Base-by-base conservation (phyloP, 2,797 vertebrate genomes). In the Characodon lateralis region DNA sequence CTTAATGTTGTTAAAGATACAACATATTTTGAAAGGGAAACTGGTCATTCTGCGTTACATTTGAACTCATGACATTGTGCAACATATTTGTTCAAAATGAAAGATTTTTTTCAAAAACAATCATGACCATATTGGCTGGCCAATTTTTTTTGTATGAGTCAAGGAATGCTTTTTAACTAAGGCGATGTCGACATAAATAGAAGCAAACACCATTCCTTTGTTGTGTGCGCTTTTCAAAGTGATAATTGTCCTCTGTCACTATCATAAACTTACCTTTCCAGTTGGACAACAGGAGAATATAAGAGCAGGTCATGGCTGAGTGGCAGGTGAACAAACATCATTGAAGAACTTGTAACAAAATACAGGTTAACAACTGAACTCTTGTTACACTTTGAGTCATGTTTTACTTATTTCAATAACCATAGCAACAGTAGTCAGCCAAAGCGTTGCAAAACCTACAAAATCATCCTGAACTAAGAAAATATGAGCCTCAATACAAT, bases 211-310 rank as follows among this genome's bases (percentile, higher is more conserved):
- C 6, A n/a, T 43, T 68, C 55, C 24, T 35, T 78, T 71, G 16
- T 63, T 50, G 24, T 55, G 39, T 41, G 39, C 2, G 53, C n/a
- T 50, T 48, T 74, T 10, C 46, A 66, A 2, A 46, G 26, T 20
- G 20, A 39, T 53, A 86, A 73, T 75, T 71, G 74, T 53, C 70
- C 16, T 22, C 8, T 18, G 16, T 50, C 24, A 20, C 13, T 79
- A 65, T 76, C n/a, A 78, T 61, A 71, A 85, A 48, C 41, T 69
- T 48, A 28, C 12, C 75, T 73, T 69, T 78, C 46, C 41, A 77
- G 43, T 63, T 6, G 18, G 51, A 72, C n/a, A 71, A 48, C n/a
- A 18, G 20, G 7, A 31, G 22, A 16, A 70, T 70, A n/a, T 28
- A 61, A 58, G 66, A 71, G 74, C 68, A 84, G 76, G 9, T 12